Conservation (phyloP, 2,888 invertebrate species). For the Peribatodes rhomboidaria region DNA sequence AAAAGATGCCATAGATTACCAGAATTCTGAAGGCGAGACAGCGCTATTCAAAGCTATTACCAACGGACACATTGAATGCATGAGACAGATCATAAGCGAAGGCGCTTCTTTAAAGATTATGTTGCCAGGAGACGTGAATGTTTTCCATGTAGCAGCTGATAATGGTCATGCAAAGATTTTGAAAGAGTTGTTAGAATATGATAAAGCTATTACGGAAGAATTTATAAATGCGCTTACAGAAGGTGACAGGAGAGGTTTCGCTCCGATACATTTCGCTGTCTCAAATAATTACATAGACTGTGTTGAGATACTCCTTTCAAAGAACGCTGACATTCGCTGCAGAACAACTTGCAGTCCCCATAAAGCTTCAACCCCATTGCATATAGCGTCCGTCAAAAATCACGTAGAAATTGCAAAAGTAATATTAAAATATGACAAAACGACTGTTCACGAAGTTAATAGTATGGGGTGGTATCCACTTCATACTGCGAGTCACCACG, state of each 20-base stretch:
- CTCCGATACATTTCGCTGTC: conserved; percentile 86
- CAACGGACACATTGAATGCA: conserved; percentile 74
- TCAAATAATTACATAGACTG: conserved; percentile 80
- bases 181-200: conserved; percentile 77
- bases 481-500: conserved; percentile 83
- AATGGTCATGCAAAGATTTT: conserved; percentile 84
- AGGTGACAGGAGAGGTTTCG: conserved; percentile 75
- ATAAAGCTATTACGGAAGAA: conserved; percentile 65
- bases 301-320: conserved; percentile 74
- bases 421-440: conserved; percentile 72
- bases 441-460: conserved; percentile 76
- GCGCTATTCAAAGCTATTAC: conserved; percentile 80
- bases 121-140: conserved; percentile 79
- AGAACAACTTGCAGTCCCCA: conserved; percentile 76
- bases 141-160: conserved; percentile 88
- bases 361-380: conserved; percentile 77
- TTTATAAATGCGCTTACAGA: conserved; percentile 71
- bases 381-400: conserved; percentile 78
- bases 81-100: conserved; percentile 75
- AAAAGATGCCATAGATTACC: conserved; percentile 77
- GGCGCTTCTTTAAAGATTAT: conserved; percentile 77
- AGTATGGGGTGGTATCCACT: conserved; percentile 69
- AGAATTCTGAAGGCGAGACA: conserved; percentile 81
- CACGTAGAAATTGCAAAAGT: conserved; percentile 69
- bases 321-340: conserved; percentile 76